These are phyloP conservation scores for Hippocampus kuda DNA, from an alignment of 2,797 vertebrate genomes.

Conservation along the genomic window DNA sequence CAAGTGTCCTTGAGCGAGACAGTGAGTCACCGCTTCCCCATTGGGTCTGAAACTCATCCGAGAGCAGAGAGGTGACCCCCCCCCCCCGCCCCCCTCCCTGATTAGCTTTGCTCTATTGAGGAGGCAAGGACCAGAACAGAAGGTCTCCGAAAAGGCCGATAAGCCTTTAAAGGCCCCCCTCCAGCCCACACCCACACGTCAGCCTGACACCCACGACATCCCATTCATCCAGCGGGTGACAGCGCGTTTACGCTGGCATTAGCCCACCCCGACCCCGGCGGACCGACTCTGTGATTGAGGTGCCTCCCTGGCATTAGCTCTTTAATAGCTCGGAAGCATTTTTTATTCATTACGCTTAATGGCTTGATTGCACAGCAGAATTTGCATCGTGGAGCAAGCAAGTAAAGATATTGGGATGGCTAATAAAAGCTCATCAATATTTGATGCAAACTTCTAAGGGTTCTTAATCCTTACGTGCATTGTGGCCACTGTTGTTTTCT, in stretches of 20 bases:
- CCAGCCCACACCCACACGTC: conserved; percentile 22
- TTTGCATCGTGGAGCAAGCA: conserved; percentile 10
- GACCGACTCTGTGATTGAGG: conserved; percentile 36
- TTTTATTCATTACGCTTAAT: conserved; percentile 35
- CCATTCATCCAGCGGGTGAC: conserved; percentile 43
- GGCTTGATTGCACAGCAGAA: conserved; percentile 21
- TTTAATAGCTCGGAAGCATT: conserved; percentile 10
- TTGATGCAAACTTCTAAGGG: not conserved
- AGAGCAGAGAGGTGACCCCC: not conserved
- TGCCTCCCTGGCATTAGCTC: conserved; percentile 9
- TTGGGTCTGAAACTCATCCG: not conserved
- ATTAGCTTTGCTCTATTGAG: conserved; percentile 62
- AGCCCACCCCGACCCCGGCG: conserved; percentile 36
- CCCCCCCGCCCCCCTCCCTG: conserved; percentile 14
- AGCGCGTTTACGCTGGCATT: conserved; percentile 46
- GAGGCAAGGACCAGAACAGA: conserved; percentile 55
- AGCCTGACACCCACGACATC: conserved; percentile 3
- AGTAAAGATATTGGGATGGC: conserved; percentile 1
- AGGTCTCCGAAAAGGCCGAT: conserved; percentile 44
- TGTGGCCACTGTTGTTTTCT: not conserved
- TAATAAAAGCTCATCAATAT: conserved; percentile 22
- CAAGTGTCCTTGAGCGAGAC: conserved; percentile 45
- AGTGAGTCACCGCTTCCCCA: conserved; percentile 7
- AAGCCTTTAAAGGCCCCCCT: conserved; percentile 53
- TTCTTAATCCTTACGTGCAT: not conserved